Evolutionary conservation across 1,140 invertebrate genomes (phyloP).

Genomic region (Harlomillsia oculata): DNA sequence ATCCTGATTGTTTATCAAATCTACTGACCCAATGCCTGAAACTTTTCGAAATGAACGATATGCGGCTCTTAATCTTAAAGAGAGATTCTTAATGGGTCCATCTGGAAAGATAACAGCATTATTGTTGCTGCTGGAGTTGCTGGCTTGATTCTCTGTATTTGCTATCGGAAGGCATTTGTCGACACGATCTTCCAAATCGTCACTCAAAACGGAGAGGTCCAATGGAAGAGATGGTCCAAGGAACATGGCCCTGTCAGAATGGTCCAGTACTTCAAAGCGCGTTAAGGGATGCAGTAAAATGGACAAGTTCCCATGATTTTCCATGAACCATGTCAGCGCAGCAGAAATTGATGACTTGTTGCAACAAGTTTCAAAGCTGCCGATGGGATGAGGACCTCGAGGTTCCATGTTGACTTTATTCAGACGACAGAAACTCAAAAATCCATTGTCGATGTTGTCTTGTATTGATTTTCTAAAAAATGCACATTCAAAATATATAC

Average conservation of each 20-base stretch:
- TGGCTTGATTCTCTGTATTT: neutral
- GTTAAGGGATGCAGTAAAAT: slow-evolving; percentile 23
- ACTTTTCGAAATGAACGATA: neutral
- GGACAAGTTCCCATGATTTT: slow-evolving; percentile 26
- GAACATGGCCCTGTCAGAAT: slow-evolving; percentile 22
- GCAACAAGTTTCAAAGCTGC: slow-evolving; percentile 26
- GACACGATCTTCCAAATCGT: slow-evolving; percentile 11
- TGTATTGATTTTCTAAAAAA: slow-evolving; percentile 19
- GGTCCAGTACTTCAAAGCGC: slow-evolving; percentile 23
- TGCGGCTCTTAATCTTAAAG: no score
- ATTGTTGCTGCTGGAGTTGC: neutral
- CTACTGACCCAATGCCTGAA: neutral
- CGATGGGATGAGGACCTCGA: slow-evolving; percentile 21
- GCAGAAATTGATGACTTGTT: slow-evolving; percentile 22
- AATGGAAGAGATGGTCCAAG: slow-evolving; percentile 7
- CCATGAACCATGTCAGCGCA: slow-evolving; percentile 24
- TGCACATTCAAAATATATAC: neutral
- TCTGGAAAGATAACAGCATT: neutral
- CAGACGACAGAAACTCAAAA: slow-evolving; percentile 17
- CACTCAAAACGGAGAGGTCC: slow-evolving; percentile 4
- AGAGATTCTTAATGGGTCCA: no score
- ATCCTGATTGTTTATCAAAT: no score
- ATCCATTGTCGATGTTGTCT: slow-evolving; percentile 18
- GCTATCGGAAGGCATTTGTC: slow-evolving; percentile 18
- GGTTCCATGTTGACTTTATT: slow-evolving; percentile 19